A percentile compares a stretch with the other conserved stretches of the same genome.
These are phyloP conservation scores for Chrysotoxum bicinctum DNA, from an alignment of 2,888 invertebrate species.

Conservation along the genomic window DNA sequence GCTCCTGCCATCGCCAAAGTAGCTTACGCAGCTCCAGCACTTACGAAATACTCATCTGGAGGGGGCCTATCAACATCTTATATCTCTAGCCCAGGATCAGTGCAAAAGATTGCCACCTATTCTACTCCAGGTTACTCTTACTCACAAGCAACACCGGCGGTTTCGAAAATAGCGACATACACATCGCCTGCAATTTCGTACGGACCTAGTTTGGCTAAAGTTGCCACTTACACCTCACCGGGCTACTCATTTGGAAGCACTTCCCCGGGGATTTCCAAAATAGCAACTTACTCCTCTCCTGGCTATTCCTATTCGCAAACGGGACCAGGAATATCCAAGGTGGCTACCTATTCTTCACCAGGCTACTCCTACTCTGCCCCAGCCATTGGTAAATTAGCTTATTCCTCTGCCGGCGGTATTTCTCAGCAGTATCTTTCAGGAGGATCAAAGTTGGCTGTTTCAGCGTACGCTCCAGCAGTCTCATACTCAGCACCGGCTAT, in stretches of 20 bases:
- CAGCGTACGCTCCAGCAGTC: conserved; percentile 72
- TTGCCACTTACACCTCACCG: conserved; percentile 65
- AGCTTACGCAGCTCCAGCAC: conserved; percentile 75
- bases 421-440: conserved; percentile 50
- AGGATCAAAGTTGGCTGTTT: conserved; percentile 43
- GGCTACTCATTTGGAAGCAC: conserved; percentile 75
- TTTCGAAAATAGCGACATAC: conserved; percentile 77
- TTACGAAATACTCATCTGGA: conserved; percentile 81
- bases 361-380: conserved; percentile 40
- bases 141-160: conserved; percentile 69
- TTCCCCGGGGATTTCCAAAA: conserved; percentile 73
- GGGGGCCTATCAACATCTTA: conserved; percentile 82
- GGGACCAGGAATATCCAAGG: conserved; percentile 70
- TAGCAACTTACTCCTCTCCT: conserved; percentile 75
- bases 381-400: conserved; percentile 21
- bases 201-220: conserved; percentile 45
- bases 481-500: conserved; percentile 38
- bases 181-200: conserved; percentile 53
- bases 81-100: conserved; percentile 60
- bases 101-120: conserved; percentile 43
- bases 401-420: conserved; percentile 23
- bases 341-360: conserved; percentile 73
- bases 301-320: conserved; percentile 72
- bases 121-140: conserved; percentile 76
- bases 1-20: conserved; percentile 75